A percentile compares a stretch with the other conserved stretches of the same genome.
Evolutionary conservation across 1,140 invertebrate genomes (phyloP).

Genomic region (Nebria ingens): DNA sequence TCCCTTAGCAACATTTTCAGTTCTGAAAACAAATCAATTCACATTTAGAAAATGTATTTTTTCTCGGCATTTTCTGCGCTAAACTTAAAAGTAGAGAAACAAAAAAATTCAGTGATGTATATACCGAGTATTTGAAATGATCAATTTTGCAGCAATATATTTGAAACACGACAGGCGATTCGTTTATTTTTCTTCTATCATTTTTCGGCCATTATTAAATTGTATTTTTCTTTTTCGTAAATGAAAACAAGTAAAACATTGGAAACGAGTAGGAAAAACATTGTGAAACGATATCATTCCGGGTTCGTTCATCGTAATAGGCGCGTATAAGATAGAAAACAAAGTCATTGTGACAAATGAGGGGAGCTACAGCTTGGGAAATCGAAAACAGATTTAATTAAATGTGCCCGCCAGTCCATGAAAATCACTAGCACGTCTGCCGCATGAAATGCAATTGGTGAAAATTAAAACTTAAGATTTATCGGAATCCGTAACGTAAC

Average conservation of each 20-base stretch:
- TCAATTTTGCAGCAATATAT: too few species aligned
- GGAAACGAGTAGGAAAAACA: neutral
- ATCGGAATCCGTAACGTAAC: too few species aligned
- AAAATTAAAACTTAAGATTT: too few species aligned
- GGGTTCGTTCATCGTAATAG: neutral
- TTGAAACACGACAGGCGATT: too few species aligned
- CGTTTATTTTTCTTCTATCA: too few species aligned
- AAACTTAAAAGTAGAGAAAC: too few species aligned
- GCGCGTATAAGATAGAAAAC: neutral
- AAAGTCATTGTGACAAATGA: neutral
- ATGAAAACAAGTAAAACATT: neutral
- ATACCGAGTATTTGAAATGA: neutral
- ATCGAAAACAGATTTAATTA: constrained; percentile 7
- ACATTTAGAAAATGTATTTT: too few species aligned
- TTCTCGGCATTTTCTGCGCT: too few species aligned
- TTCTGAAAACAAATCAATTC: constrained; percentile 27
- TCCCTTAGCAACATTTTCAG: constrained; percentile 34
- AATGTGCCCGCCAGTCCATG: neutral
- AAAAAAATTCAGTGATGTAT: neutral
- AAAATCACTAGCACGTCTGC: too few species aligned
- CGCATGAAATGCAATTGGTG: too few species aligned
- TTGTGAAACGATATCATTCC: neutral
- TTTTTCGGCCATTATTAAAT: too few species aligned
- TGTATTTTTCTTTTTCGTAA: too few species aligned
- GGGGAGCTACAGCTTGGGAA: neutral